Conservation (phyloP, 2,888 invertebrate species). For the Caenorhabditis zanzibari region DNA sequence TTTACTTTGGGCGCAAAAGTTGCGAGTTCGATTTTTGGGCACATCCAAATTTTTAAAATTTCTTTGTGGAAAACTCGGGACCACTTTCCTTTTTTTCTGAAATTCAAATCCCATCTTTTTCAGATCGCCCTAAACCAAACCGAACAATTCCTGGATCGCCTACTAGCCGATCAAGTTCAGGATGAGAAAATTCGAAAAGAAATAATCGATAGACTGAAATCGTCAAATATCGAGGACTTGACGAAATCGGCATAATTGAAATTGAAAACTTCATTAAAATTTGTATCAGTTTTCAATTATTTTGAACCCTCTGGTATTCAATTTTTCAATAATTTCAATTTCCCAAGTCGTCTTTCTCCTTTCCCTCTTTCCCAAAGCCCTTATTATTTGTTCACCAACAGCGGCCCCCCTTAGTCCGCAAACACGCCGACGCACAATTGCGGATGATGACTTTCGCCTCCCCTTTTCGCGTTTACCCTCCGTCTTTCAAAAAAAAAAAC, state of each 20-base stretch:
- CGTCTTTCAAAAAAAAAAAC: background rate
- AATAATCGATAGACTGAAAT: slow-evolving; percentile 44
- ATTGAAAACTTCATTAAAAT: background rate
- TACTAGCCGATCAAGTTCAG: slow-evolving; percentile 64
- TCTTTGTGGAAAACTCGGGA: too few species aligned
- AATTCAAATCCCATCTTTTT: background rate
- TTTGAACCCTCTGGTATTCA: too few species aligned
- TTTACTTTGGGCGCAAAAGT: too few species aligned
- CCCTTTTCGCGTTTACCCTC: background rate
- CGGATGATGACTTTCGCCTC: slow-evolving; percentile 48
- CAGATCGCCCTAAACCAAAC: slow-evolving; percentile 73
- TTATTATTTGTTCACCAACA: slow-evolving; percentile 28
- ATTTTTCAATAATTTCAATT: background rate
- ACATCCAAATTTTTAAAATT: too few species aligned
- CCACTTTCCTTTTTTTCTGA: too few species aligned
- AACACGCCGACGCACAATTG: slow-evolving; percentile 42
- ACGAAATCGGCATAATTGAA: background rate
- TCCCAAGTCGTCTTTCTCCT: background rate
- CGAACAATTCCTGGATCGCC: slow-evolving; percentile 68
- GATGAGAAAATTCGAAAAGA: slow-evolving; percentile 47
- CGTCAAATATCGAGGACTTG: slow-evolving; percentile 16
- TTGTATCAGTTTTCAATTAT: too few species aligned
- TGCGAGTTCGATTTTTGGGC: too few species aligned
- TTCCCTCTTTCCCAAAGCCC: background rate
- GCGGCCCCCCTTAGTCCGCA: too few species aligned